A percentile compares a stretch with the other conserved stretches of the same genome.
These are phyloP conservation scores for Amphiura filiformis DNA, from an alignment of 35 echinoderm and acorn worm species.

Conservation along the genomic window DNA sequence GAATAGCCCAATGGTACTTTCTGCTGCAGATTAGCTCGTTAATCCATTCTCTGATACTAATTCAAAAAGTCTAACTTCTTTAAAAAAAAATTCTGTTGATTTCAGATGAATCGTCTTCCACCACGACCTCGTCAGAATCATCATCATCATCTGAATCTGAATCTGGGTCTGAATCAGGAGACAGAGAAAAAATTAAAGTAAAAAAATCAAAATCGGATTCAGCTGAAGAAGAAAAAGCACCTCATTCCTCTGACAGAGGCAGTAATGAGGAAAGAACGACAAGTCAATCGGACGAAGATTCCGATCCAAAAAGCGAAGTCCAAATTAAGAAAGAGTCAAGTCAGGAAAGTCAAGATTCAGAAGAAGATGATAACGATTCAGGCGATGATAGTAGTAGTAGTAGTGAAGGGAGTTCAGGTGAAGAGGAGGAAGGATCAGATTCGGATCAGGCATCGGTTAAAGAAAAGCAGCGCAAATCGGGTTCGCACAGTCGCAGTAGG, in stretches of 20 bases:
- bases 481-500: background rate
- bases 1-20: too few species aligned
- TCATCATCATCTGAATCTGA: background rate
- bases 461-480: background rate
- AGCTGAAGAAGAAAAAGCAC: too few species aligned
- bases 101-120: background rate
- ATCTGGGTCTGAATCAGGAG: background rate
- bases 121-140: background rate
- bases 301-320: background rate
- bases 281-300: background rate
- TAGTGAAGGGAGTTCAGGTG: background rate
- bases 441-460: background rate
- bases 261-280: background rate
- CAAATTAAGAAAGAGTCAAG: background rate
- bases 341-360: slow-evolving; percentile 3
- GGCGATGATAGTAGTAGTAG: background rate
- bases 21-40: too few species aligned
- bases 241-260: background rate
- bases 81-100: background rate
- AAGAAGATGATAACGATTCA: background rate
- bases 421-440: background rate
- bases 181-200: background rate
- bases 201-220: background rate
- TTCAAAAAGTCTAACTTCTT: too few species aligned
- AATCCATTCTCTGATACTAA: too few species aligned